Percentiles rank a stretch among this genome's conserved stretches.
phyloP scores from a whole-genome alignment of 2,797 vertebrate genomes.

The Enteromius thamalakanensis region DNA sequence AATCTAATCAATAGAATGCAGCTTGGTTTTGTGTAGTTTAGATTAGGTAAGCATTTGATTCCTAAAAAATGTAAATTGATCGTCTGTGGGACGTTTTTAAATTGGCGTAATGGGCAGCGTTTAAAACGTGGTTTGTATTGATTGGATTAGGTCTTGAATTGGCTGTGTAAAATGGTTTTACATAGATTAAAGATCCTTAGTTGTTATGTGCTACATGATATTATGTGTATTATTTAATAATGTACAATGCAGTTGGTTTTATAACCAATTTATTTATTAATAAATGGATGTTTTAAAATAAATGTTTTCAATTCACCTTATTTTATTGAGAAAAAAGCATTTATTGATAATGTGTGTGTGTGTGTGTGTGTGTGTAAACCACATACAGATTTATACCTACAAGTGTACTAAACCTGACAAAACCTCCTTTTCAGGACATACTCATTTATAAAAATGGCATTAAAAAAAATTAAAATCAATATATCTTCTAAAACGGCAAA shows the following conservation, averaged over 20 bases:
- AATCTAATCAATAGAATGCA: conserved; percentile 80
- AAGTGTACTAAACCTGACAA: not conserved
- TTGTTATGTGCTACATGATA: conserved; percentile 43
- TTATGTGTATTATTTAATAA: conserved; percentile 23
- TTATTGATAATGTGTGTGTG: not conserved
- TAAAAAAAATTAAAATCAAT: not conserved
- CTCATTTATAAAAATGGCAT: not conserved
- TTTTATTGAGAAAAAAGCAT: not conserved
- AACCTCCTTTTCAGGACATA: not conserved
- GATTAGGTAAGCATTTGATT: conserved; percentile 84
- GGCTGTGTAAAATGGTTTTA: conserved; percentile 68
- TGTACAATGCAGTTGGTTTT: not conserved
- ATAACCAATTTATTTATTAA: not conserved
- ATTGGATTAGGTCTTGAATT: conserved; percentile 76
- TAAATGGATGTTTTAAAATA: conserved; percentile 2
- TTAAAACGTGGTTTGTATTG: conserved; percentile 85
- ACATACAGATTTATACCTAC: not conserved
- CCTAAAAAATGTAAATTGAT: conserved; percentile 82
- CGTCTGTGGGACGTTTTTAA: conserved; percentile 79
- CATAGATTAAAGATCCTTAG: conserved; percentile 64
- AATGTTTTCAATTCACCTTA: not conserved
- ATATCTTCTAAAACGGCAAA: not conserved
- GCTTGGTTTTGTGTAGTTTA: conserved; percentile 74
- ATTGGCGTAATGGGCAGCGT: conserved; percentile 78
- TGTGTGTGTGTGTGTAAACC: not conserved